Conservation (phyloP, 2,888 invertebrate genomes). For the Eristalis intricaria region DNA sequence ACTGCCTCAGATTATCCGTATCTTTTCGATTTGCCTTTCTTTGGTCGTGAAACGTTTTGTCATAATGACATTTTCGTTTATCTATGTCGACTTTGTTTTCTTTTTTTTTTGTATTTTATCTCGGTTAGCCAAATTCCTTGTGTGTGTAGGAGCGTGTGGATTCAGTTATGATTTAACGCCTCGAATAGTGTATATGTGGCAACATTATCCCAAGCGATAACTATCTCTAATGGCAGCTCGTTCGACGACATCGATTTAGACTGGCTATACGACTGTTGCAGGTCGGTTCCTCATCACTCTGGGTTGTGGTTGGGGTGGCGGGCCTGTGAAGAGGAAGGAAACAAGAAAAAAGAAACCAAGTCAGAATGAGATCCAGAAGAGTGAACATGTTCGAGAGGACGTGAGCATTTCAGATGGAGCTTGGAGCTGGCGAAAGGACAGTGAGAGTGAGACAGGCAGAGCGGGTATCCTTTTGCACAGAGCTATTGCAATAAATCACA, state of each 20-base stretch:
- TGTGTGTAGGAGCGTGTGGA: not conserved
- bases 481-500: constrained; percentile 61
- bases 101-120: constrained; percentile 16
- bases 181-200: not conserved
- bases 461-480: not conserved
- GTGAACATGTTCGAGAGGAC: constrained; percentile 18
- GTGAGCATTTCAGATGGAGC: constrained; percentile 12
- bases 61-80: constrained; percentile 63
- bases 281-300: constrained; percentile 21
- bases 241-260: constrained; percentile 57
- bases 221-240: constrained; percentile 35
- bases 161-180: constrained; percentile 38
- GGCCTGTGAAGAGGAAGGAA: constrained; percentile 31
- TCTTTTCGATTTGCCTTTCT: constrained; percentile 12
- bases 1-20: constrained; percentile 34
- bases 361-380: constrained; percentile 42
- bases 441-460: no score
- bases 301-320: constrained; percentile 31
- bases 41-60: constrained; percentile 41
- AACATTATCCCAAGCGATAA: constrained; percentile 34
- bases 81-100: not conserved
- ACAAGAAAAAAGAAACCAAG: constrained; percentile 18
- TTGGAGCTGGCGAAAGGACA: not conserved
- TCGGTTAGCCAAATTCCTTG: not conserved
- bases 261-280: constrained; percentile 24